These are phyloP conservation scores for Hippolais icterina DNA, from an alignment of 2,113 vertebrate species.

Conservation along the genomic window DNA sequence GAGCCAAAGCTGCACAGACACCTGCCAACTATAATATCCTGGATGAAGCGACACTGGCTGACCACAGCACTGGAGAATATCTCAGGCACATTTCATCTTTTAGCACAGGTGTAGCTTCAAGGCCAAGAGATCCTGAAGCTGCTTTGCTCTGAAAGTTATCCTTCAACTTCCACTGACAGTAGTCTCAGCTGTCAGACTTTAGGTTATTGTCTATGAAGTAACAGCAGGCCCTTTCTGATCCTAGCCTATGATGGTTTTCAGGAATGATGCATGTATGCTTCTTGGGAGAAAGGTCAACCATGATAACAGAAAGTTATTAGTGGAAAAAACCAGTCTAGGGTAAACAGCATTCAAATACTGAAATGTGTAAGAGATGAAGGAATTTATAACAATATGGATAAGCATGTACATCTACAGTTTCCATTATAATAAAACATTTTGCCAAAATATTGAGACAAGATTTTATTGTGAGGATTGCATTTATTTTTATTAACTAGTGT, in stretches of 20 bases:
- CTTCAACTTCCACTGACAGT: neutral
- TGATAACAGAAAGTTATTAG: neutral
- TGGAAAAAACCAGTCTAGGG: neutral
- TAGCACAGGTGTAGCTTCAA: neutral
- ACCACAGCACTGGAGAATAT: neutral
- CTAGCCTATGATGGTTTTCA: neutral
- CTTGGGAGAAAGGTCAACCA: neutral
- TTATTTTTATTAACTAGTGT: neutral
- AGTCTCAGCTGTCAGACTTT: neutral
- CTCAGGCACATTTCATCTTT: neutral
- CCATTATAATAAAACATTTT: neutral
- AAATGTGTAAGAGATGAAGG: neutral
- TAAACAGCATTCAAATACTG: neutral
- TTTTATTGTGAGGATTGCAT: neutral
- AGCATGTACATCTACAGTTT: neutral
- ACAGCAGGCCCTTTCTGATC: neutral
- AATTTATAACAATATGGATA: neutral
- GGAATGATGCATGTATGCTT: neutral
- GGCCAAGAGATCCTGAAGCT: neutral
- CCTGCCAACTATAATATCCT: neutral
- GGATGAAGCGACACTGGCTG: neutral
- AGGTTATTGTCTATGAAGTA: neutral
- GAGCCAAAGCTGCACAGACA: neutral
- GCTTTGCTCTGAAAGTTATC: neutral
- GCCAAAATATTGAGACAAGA: neutral